phyloP scores from a whole-genome alignment of 2,113 vertebrate species.

The Himantopus leucocephalus region DNA sequence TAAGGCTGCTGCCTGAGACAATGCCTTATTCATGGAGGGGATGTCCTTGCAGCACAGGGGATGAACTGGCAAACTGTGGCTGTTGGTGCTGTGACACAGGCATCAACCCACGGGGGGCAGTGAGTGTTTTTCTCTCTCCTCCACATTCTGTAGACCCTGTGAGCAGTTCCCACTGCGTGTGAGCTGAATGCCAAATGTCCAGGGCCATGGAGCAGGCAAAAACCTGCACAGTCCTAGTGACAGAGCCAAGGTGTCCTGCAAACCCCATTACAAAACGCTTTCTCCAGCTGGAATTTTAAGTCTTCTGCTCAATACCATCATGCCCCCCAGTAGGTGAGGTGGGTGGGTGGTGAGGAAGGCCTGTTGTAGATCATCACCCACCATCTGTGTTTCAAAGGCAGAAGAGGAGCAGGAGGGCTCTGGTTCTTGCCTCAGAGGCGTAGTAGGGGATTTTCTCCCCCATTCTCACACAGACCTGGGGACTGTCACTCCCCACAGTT shows the following conservation, averaged over 20 bases:
- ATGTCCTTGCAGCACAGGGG: background rate
- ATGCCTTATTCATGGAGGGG: background rate
- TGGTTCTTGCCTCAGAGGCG: background rate
- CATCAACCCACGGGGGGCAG: background rate
- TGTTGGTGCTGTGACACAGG: accelerated
- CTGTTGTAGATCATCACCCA: background rate
- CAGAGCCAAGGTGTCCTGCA: background rate
- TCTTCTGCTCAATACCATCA: background rate
- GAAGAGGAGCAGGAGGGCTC: background rate
- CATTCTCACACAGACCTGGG: background rate
- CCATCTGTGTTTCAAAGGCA: background rate
- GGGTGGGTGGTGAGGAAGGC: background rate
- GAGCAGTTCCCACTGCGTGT: accelerated
- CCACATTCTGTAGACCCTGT: background rate
- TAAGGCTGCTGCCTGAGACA: background rate
- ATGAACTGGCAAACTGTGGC: background rate
- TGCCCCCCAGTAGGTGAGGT: background rate
- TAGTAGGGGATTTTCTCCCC: background rate
- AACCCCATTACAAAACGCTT: background rate
- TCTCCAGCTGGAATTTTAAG: background rate
- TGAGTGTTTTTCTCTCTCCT: background rate
- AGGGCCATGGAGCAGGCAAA: accelerated
- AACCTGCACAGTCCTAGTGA: background rate
- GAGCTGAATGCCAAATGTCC: background rate
- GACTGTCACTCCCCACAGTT: background rate